Conservation (phyloP, 2,113 vertebrate genomes). For the Hemiscyllium ocellatum region DNA sequence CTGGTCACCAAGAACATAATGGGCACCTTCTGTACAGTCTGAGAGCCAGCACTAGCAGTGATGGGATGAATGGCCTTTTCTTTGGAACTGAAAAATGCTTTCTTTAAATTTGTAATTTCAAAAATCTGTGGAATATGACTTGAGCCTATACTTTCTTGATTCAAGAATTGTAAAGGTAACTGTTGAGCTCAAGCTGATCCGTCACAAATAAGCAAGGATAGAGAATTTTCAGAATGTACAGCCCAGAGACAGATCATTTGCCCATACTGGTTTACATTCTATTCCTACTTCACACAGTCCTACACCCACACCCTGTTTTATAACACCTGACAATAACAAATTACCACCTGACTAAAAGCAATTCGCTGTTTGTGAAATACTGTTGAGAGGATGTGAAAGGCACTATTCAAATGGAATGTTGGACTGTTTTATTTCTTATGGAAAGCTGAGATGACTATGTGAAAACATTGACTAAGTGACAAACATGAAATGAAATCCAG, state of each 20-base stretch:
- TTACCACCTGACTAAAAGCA: neutral
- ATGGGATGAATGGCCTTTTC: neutral
- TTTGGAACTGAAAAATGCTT: neutral
- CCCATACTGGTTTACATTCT: neutral
- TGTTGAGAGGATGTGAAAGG: neutral
- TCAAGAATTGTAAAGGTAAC: neutral
- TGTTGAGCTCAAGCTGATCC: neutral
- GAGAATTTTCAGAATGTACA: neutral
- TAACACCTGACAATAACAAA: neutral
- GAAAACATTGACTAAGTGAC: neutral
- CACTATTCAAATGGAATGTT: neutral
- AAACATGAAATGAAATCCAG: neutral
- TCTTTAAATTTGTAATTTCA: neutral
- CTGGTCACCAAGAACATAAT: neutral
- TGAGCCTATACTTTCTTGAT: neutral
- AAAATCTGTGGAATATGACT: neutral
- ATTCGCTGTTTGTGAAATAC: neutral
- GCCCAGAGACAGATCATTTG: neutral
- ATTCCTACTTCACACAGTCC: neutral
- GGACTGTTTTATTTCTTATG: neutral
- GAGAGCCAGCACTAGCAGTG: neutral
- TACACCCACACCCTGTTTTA: neutral
- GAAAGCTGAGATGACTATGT: neutral
- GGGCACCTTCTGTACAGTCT: neutral
- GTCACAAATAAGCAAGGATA: neutral